Evolutionary conservation across 2,113 vertebrate species (phyloP).

Genomic region (Mellivora capensis): DNA sequence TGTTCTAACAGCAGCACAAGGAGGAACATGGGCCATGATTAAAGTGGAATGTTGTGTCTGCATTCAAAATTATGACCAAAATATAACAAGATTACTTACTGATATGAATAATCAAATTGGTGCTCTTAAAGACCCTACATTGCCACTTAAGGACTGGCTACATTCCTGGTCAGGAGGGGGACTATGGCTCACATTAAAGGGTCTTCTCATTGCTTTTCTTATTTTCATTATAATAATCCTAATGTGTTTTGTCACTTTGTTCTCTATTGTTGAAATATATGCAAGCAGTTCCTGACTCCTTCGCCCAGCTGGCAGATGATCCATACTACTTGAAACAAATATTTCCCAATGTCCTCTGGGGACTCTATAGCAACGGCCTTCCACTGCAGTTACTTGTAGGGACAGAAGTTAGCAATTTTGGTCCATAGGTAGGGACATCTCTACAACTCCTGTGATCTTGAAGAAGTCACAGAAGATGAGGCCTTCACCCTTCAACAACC

Average conservation of each 20-base stretch:
- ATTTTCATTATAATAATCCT: background rate
- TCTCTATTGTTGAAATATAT: background rate
- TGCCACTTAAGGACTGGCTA: background rate
- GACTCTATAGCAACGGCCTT: background rate
- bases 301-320: background rate
- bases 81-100: background rate
- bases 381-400: background rate
- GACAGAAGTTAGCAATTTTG: background rate
- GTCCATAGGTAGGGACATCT: background rate
- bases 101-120: background rate
- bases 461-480: background rate
- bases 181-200: background rate
- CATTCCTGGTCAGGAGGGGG: background rate
- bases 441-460: background rate
- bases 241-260: background rate
- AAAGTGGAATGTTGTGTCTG: background rate
- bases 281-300: background rate
- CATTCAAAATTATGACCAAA: background rate
- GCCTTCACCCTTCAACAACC: background rate
- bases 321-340: background rate
- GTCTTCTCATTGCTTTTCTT: background rate
- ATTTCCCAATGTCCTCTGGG: background rate
- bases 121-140: background rate
- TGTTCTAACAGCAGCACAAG: background rate
- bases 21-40: background rate